Conservation (phyloP, 1,140 invertebrate genomes). For the Hestina assimilis region DNA sequence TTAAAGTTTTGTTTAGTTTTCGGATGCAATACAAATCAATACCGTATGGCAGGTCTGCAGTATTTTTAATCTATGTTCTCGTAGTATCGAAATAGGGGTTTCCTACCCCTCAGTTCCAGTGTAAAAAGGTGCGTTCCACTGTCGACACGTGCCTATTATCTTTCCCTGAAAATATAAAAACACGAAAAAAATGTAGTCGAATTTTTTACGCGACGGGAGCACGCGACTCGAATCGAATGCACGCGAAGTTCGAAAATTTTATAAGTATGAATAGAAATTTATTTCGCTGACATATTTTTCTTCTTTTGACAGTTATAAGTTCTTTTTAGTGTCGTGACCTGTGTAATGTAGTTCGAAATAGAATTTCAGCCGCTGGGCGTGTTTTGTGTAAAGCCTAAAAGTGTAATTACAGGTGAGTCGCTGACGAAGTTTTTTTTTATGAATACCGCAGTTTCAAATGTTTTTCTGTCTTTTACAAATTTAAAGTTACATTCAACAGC, state of each 20-base stretch:
- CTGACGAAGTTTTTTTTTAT: conserved; percentile 17
- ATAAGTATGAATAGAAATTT: conserved; percentile 18
- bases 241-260: conserved; percentile 25
- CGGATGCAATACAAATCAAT: background rate
- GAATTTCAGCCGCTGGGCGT: conserved; percentile 29
- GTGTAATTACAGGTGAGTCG: conserved; percentile 50
- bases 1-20: too few relatives aligned
- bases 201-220: conserved; percentile 35
- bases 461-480: background rate
- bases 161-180: conserved; percentile 26
- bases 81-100: conserved; percentile 63
- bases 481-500: background rate
- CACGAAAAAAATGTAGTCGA: conserved; percentile 59
- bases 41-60: conserved; percentile 2
- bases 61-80: conserved; percentile 43
- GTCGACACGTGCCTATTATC: conserved; percentile 27
- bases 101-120: conserved; percentile 59
- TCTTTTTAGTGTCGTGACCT: conserved; percentile 38
- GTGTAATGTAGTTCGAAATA: conserved; percentile 31
- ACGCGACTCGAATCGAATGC: conserved; percentile 30
- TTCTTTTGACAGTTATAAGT: conserved; percentile 20
- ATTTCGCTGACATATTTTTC: conserved; percentile 16
- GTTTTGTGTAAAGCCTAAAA: conserved; percentile 30
- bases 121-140: conserved; percentile 33
- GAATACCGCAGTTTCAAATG: background rate